Base-by-base conservation (phyloP, 2,888 invertebrate species). In the Anorthoa munda region DNA sequence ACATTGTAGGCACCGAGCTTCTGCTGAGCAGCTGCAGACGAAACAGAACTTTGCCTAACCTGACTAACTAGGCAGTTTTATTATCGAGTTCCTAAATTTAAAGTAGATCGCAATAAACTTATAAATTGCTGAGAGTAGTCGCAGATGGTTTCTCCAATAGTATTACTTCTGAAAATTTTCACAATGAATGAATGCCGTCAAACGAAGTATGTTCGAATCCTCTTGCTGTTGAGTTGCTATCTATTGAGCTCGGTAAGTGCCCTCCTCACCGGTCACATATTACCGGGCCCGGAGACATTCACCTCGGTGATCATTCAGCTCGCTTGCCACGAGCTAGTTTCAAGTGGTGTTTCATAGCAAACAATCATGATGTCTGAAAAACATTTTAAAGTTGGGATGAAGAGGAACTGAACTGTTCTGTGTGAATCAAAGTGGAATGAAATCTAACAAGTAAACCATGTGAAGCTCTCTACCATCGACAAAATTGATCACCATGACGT, bases 131-230 rank as follows among this genome's bases (percentile, higher is more conserved):
- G 12, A 39, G 21, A 48, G 26, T 1, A 45, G 26, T 21, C 12
- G 9, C 13, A 59, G 13, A 58, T 39, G 1, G 39, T 21, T 56
- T n/a, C n/a, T 26, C 4, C 55, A 55, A 31, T n/a, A 70, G 31
- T 18, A 50, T 31, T 48, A 17, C 13, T 58, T 73, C 2, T 18
- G 59, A 50, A 17, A 50, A 17, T 5, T 55, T 53, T 67, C 31
- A n/a, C 50, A 50, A 18, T 31, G 18, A 61, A 51, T 46, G 21
- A 56, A 45, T 46, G 15, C 21, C 7, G 21, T 50, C 50, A 45
- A 77, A 50, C 21, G 26, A 69, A 58, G 5, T 39, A 58, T 46
- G 31, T 51, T 15, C 9, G n/a, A 51, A 46, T 58, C 26, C 26
- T 61, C 61, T n/a, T 18, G 17, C n/a, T 7, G 23, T 56, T 26